A percentile compares a stretch with the other conserved stretches of the same genome.
Evolutionary conservation across 2,113 vertebrate species (phyloP).

Genomic region (Falcunculus frontatus): DNA sequence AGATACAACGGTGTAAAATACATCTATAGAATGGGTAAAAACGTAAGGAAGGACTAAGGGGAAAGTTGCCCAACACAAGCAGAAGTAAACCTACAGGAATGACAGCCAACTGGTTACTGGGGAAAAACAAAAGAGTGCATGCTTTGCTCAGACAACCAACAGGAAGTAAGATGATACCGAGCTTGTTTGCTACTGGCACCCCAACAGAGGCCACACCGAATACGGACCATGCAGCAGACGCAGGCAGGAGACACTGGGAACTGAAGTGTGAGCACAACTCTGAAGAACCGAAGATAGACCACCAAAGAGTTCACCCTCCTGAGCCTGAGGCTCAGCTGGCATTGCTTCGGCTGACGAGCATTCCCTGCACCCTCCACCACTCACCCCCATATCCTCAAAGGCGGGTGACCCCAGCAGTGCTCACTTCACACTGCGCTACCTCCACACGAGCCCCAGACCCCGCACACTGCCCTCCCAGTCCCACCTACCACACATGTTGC

Average conservation of each 20-base stretch:
- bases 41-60: background rate
- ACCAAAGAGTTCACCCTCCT: fast-evolving
- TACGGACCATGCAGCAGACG: fast-evolving
- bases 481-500: fast-evolving
- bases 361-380: background rate
- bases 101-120: background rate
- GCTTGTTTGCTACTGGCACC: background rate
- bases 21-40: background rate
- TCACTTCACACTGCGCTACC: fast-evolving
- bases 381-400: background rate
- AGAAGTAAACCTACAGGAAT: background rate
- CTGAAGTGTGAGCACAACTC: background rate
- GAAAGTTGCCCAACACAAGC: background rate
- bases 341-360: fast-evolving
- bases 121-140: background rate
- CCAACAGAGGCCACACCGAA: fast-evolving
- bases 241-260: background rate
- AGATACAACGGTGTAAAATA: background rate
- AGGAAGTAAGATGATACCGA: background rate
- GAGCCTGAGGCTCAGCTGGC: background rate
- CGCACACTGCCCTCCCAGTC: background rate
- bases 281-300: fast-evolving
- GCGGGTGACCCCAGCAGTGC: fast-evolving
- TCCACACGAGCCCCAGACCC: background rate
- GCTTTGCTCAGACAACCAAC: background rate